Conservation (phyloP, 2,113 vertebrate species). For the Ornithorhynchus anatinus region DNA sequence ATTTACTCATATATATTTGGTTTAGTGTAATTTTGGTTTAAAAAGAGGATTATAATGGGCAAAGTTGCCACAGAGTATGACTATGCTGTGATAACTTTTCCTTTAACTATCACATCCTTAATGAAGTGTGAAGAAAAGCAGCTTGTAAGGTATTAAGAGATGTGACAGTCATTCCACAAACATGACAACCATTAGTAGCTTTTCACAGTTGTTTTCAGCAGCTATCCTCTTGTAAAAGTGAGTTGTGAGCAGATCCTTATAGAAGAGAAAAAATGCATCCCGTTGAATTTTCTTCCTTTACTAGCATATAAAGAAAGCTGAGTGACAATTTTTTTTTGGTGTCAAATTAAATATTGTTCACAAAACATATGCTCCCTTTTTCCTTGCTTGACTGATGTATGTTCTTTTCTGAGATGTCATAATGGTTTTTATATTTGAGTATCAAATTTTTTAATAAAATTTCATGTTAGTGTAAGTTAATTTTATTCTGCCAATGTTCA, state of each 20-base stretch:
- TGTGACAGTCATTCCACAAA: slow-evolving; percentile 8
- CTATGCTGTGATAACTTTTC: background rate
- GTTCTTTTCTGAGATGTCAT: background rate
- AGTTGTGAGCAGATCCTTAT: slow-evolving; percentile 20
- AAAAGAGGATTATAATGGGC: background rate
- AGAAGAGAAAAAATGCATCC: background rate
- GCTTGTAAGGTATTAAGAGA: slow-evolving; percentile 17
- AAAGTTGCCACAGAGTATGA: background rate
- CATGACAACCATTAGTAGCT: background rate
- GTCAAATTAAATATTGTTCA: background rate
- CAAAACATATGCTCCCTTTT: background rate
- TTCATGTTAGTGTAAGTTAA: background rate
- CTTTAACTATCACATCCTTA: slow-evolving; percentile 2
- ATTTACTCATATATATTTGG: background rate
- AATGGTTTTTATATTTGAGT: background rate
- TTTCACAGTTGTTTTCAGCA: slow-evolving; percentile 47
- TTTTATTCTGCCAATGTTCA: background rate
- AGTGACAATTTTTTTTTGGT: background rate
- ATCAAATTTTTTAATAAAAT: background rate
- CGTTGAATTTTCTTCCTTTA: background rate
- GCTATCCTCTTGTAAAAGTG: slow-evolving; percentile 16
- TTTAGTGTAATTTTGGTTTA: background rate
- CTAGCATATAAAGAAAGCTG: slow-evolving; percentile 4
- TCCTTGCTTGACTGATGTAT: background rate
- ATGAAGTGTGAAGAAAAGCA: slow-evolving; percentile 43